Percentiles rank a stretch among this genome's conserved stretches.
Conservation (phyloP, 2,113 vertebrate species). For the Sterrhoptilus dennistouni region DNA sequence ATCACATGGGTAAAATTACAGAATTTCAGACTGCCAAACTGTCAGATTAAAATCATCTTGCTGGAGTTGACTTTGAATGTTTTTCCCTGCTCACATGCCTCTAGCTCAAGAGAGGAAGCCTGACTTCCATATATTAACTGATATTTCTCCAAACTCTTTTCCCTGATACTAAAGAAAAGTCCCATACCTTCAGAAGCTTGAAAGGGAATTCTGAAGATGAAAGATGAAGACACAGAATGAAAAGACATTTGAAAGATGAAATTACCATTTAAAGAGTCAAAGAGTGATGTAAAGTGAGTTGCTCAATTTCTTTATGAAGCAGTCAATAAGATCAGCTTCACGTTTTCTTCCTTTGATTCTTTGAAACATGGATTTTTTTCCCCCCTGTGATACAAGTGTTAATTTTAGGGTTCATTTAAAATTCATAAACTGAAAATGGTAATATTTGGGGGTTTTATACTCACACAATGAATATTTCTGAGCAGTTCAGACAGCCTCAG, state of each 20-base stretch:
- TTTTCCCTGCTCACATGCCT: not conserved
- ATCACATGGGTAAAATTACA: not conserved
- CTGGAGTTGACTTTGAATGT: not conserved
- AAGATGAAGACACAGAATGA: slow-evolving; percentile 7
- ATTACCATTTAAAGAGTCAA: slow-evolving; percentile 36
- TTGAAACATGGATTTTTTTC: not conserved
- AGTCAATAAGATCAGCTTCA: slow-evolving; percentile 22
- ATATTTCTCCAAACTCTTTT: not conserved
- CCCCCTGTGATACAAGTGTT: not conserved
- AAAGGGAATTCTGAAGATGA: slow-evolving; percentile 24
- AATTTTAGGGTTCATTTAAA: slow-evolving; percentile 54
- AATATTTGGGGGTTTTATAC: not conserved
- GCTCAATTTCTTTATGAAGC: slow-evolving; percentile 13
- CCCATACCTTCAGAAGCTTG: slow-evolving; percentile 13
- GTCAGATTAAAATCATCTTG: not conserved
- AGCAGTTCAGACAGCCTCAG: not conserved
- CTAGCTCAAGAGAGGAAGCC: not conserved
- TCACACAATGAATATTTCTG: not conserved
- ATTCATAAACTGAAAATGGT: slow-evolving; percentile 32
- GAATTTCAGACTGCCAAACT: not conserved
- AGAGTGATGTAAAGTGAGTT: not conserved
- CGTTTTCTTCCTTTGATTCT: not conserved
- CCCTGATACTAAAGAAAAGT: not conserved
- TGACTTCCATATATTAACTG: not conserved
- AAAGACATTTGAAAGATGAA: slow-evolving; percentile 27